Base-by-base conservation (phyloP, 2,888 invertebrate genomes). In the Leptarthrus brevirostris region DNA sequence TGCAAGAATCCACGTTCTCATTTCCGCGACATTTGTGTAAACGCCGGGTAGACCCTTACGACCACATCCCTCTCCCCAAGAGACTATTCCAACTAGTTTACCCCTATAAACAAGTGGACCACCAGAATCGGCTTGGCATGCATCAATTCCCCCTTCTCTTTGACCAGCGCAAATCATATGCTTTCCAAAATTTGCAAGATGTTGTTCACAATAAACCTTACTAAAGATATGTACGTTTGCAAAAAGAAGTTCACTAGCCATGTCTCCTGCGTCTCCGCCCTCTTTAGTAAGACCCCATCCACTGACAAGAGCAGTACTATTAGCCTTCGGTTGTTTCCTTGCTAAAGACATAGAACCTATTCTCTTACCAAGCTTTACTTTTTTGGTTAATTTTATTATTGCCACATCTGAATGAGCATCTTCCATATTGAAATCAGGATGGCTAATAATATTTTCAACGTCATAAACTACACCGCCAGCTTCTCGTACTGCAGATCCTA, bases 151-250 rank as follows among this genome's bases (percentile, higher is more conserved):
- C 4, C 54, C 54, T 1, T 54, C 26, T 24, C 2, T 12, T n/a
- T 14, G 26, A 5, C 54, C 54, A 8, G 54, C 54, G 14, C 54
- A 54, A 54, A 54, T 54, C 54, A 54, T 54, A n/a, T 54, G 24
- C 8, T 49, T 49, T 49, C 4, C 18, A 16, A 20, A 49, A 20
- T 3, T 3, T 6, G 3, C 6, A 49, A 49, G 3, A 12, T 3
- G 40, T 12, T 16, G 14, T n/a, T 5, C 16, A 18, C 18, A 49
- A 16, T 8, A 14, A 3, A 16, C 49, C 6, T 12, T 49, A 8
- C 18, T 16, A 20, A 16, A 20, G 12, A 49, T 6, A 8, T 5
- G 14, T 18, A 20, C 5, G 3, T 20, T 49, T 3, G 18, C 49
- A 49, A 3, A 16, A 4, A 20, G 12, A 1, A 24, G 10, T 1